Conservation (phyloP, 2,113 vertebrate genomes). For the Capreolus pygargus region DNA sequence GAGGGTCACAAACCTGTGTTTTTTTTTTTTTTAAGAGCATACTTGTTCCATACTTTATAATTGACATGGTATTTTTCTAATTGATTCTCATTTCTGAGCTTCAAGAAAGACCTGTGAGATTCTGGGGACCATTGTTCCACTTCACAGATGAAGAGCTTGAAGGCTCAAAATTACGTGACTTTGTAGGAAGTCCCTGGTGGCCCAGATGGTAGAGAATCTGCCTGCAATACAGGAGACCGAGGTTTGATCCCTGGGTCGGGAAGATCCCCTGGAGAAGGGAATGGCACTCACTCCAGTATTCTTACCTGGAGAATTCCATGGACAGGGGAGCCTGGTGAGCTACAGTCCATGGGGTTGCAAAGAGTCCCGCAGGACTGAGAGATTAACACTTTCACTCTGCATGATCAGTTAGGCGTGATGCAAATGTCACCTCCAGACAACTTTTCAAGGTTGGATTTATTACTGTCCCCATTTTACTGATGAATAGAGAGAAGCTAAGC, state of each 20-base stretch:
- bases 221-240: not conserved
- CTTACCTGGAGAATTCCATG: not conserved
- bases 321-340: not conserved
- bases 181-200: not conserved
- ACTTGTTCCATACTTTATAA: not conserved
- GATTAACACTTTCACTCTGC: not conserved
- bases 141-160: not conserved
- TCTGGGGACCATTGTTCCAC: not conserved
- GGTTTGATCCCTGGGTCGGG: not conserved
- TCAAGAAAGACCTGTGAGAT: not conserved
- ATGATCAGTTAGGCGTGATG: fast-evolving
- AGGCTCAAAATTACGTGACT: not conserved
- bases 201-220: not conserved
- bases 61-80: not conserved
- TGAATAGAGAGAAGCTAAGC: not conserved
- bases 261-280: not conserved
- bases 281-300: not conserved
- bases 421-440: not conserved
- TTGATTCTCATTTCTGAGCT: not conserved
- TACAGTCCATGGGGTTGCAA: not conserved
- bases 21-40: not conserved
- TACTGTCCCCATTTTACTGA: not conserved
- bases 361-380: not conserved
- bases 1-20: not conserved
- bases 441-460: not conserved